These are phyloP conservation scores for Aromia moschata DNA, from an alignment of 2,888 invertebrate species.

Conservation along the genomic window DNA sequence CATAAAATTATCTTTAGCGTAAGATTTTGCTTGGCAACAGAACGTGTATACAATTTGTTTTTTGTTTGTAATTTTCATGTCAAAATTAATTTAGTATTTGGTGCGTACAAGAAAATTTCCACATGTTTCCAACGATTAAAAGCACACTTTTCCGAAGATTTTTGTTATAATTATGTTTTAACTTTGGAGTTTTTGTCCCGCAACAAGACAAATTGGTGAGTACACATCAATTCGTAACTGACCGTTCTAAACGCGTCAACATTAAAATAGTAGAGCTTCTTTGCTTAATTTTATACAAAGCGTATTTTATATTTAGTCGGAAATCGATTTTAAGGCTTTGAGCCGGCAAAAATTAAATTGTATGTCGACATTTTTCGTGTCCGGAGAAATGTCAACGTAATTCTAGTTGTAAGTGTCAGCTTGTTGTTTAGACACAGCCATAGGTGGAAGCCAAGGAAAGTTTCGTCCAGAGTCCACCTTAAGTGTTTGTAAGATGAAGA, in stretches of 20 bases:
- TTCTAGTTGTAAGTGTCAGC: too few relatives aligned
- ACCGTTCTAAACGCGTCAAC: too few relatives aligned
- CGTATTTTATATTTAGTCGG: too few relatives aligned
- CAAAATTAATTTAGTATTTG: slow-evolving; percentile 24
- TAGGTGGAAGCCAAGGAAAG: slow-evolving; percentile 24
- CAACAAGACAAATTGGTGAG: neutral
- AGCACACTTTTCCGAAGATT: neutral
- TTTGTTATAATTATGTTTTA: slow-evolving; percentile 3
- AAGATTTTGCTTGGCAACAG: slow-evolving; percentile 10
- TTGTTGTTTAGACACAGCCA: slow-evolving; percentile 4
- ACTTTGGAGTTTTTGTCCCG: neutral
- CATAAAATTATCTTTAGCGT: too few relatives aligned
- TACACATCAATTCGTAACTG: too few relatives aligned
- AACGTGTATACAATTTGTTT: slow-evolving; percentile 20
- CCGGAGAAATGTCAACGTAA: neutral
- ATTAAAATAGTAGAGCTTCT: too few relatives aligned
- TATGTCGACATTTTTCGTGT: neutral
- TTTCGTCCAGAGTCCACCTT: neutral
- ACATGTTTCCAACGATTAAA: slow-evolving; percentile 2
- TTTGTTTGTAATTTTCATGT: slow-evolving; percentile 19
- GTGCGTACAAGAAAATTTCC: slow-evolving; percentile 17
- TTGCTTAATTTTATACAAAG: too few relatives aligned
- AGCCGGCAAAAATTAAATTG: neutral
- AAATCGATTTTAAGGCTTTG: too few relatives aligned
- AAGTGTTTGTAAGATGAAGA: neutral